These are phyloP conservation scores for Gryon sp. DNA, from an alignment of 1,140 invertebrate genomes.

Conservation along the genomic window DNA sequence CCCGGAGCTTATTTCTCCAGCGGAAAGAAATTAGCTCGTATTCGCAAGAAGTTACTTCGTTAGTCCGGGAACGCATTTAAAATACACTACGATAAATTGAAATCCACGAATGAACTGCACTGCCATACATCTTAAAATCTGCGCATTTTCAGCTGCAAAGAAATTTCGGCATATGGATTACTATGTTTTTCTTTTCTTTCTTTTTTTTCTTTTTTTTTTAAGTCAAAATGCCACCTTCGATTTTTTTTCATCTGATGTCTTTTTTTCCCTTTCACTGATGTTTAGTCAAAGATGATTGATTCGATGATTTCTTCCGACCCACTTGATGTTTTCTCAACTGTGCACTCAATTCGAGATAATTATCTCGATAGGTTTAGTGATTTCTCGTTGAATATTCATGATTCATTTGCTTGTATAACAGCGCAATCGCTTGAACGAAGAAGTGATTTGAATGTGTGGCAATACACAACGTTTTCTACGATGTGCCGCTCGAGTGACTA, in stretches of 20 bases:
- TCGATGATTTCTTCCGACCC: not conserved
- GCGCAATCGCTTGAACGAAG: too few relatives aligned
- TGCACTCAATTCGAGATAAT: not conserved
- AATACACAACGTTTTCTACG: not conserved
- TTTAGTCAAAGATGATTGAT: not conserved
- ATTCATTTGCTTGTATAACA: too few relatives aligned
- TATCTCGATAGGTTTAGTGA: not conserved
- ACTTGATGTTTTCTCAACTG: not conserved
- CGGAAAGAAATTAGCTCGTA: conserved; percentile 48
- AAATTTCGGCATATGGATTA: too few relatives aligned
- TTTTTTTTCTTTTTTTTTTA: too few relatives aligned
- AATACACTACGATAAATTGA: conserved; percentile 44
- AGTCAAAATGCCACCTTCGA: not conserved
- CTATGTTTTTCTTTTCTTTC: too few relatives aligned
- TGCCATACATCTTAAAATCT: too few relatives aligned
- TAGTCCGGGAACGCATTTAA: conserved; percentile 27
- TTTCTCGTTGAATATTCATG: not conserved
- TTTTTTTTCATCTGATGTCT: too few relatives aligned
- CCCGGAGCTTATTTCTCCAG: conserved; percentile 32
- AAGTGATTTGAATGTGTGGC: too few relatives aligned
- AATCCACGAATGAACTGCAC: conserved; percentile 32
- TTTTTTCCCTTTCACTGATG: not conserved
- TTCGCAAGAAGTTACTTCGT: conserved; percentile 44
- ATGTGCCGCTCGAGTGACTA: not conserved
- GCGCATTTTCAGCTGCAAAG: conserved; percentile 1